These are phyloP conservation scores for Hystrix brachyura DNA, from an alignment of 2,113 vertebrate genomes.

Conservation along the genomic window DNA sequence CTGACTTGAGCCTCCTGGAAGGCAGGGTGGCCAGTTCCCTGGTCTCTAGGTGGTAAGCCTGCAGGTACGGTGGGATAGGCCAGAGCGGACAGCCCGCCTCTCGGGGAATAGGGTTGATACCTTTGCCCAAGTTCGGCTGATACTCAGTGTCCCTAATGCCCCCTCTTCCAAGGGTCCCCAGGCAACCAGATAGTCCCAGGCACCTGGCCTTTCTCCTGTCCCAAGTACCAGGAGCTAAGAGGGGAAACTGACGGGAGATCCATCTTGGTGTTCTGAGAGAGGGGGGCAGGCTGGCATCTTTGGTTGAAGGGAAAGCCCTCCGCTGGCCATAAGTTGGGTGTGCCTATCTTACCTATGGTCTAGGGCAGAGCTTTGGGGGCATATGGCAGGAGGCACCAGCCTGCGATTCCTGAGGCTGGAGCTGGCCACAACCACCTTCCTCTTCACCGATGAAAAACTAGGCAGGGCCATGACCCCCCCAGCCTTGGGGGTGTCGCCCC, in stretches of 20 bases:
- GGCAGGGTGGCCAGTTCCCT: background rate
- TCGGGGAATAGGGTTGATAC: no score
- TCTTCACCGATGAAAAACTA: slow-evolving; percentile 24
- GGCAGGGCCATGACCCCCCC: background rate
- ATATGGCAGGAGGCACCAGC: background rate
- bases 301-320: background rate
- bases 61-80: background rate
- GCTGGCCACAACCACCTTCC: slow-evolving; percentile 1
- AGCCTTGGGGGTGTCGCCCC: slow-evolving; percentile 44
- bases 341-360: background rate
- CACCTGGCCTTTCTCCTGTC: background rate
- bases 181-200: background rate
- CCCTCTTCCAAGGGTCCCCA: background rate
- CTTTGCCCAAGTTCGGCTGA: background rate
- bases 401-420: background rate
- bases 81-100: fast-evolving
- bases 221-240: background rate
- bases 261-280: background rate
- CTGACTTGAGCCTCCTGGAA: background rate
- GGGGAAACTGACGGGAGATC: background rate
- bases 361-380: no score
- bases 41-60: no score
- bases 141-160: background rate
- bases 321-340: background rate
- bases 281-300: fast-evolving